These are phyloP conservation scores for Hemibagrus wyckioides DNA, from an alignment of 2,113 vertebrate species.

Conservation along the genomic window DNA sequence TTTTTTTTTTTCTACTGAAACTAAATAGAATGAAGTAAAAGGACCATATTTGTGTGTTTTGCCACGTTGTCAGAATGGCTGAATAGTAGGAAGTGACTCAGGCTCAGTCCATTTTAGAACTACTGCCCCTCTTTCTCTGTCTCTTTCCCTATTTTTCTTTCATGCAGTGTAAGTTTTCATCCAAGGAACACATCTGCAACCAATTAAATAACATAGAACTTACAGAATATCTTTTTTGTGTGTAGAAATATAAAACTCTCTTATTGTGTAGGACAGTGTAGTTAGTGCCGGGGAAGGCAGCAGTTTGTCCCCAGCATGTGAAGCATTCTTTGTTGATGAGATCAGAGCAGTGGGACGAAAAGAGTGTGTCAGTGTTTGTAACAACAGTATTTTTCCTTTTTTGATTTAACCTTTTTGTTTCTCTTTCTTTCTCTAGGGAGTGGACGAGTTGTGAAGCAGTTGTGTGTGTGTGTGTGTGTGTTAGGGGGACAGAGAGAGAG, in stretches of 20 bases:
- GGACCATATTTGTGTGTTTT: slow-evolving; percentile 8
- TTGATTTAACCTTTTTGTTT: background rate
- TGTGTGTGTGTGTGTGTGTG: background rate
- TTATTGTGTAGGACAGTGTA: background rate
- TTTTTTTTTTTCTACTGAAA: background rate
- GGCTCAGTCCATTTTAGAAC: slow-evolving; percentile 20
- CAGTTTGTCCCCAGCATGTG: slow-evolving; percentile 51
- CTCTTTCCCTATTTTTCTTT: slow-evolving; percentile 17
- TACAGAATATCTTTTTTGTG: background rate
- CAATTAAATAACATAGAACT: slow-evolving; percentile 2
- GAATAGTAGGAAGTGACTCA: slow-evolving; percentile 44
- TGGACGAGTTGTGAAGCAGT: slow-evolving; percentile 4
- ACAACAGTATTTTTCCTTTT: background rate
- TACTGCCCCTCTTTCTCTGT: background rate
- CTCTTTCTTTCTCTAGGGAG: slow-evolving; percentile 50
- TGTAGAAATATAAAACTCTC: background rate
- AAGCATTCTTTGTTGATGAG: slow-evolving; percentile 56
- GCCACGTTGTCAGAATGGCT: slow-evolving; percentile 45
- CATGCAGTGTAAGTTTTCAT: background rate
- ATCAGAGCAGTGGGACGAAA: slow-evolving; percentile 42
- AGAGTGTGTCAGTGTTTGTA: slow-evolving; percentile 24
- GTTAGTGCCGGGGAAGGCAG: slow-evolving; percentile 50
- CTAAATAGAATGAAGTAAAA: slow-evolving; percentile 7
- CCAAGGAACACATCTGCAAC: slow-evolving; percentile 12
- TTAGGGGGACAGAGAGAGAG: background rate